These are phyloP conservation scores for Aplidium turbinatum DNA, from an alignment of 23 tunicate genomes.

Conservation along the genomic window DNA sequence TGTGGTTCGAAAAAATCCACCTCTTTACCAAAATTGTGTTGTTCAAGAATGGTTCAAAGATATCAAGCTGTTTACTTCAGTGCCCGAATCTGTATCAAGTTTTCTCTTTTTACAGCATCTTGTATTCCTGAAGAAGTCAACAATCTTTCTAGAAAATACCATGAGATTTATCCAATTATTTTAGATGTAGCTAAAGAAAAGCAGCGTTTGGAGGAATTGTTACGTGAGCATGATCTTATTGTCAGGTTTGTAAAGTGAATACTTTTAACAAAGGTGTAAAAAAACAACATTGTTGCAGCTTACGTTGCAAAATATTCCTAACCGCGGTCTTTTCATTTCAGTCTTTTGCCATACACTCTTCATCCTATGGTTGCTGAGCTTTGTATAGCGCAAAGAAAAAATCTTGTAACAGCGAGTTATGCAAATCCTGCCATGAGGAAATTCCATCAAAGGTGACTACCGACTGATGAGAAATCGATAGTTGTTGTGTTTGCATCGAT, in stretches of 20 bases:
- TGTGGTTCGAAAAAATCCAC: too few relatives aligned
- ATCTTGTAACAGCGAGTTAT: conserved; percentile 90
- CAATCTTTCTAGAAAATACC: conserved; percentile 38
- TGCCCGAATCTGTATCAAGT: background rate
- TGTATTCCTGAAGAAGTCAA: conserved; percentile 35
- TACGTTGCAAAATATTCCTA: too few relatives aligned
- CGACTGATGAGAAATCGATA: too few relatives aligned
- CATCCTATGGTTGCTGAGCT: conserved; percentile 67
- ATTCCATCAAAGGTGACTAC: conserved; percentile 62
- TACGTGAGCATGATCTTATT: conserved; percentile 85
- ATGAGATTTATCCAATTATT: conserved; percentile 50
- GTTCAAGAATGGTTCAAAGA: too few relatives aligned
- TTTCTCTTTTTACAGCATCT: conserved; percentile 42
- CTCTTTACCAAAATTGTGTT: too few relatives aligned
- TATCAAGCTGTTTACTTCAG: too few relatives aligned
- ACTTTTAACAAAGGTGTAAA: too few relatives aligned
- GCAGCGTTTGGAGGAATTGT: conserved; percentile 57
- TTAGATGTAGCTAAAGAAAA: conserved; percentile 71
- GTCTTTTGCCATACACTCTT: conserved; percentile 82
- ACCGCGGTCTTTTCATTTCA: conserved; percentile 50
- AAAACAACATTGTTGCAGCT: too few relatives aligned
- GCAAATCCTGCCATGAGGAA: conserved; percentile 52
- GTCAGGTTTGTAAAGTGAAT: too few relatives aligned
- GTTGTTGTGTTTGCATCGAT: too few relatives aligned
- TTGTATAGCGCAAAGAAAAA: conserved; percentile 63